These are phyloP conservation scores for Sternotherus odoratus DNA, from an alignment of 2,797 vertebrate species.

Conservation along the genomic window DNA sequence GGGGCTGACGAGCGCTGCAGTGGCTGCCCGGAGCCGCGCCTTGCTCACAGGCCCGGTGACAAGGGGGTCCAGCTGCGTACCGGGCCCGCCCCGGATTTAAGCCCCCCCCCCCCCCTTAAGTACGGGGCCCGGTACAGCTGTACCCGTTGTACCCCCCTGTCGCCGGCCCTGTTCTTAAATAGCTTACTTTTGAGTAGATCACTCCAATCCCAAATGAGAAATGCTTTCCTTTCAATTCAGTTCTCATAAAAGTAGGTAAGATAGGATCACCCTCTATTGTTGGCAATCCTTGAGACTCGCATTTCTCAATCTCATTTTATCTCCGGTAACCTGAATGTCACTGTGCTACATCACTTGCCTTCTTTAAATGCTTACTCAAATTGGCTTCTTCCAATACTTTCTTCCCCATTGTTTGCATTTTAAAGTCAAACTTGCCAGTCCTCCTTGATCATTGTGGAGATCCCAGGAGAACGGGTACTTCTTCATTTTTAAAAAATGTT, in stretches of 20 bases:
- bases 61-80: too few species aligned
- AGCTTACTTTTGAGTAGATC: not conserved
- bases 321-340: not conserved
- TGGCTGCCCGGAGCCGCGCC: too few species aligned
- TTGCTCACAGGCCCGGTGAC: too few species aligned
- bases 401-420: not conserved
- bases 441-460: not conserved
- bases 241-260: not conserved
- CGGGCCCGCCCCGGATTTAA: too few species aligned
- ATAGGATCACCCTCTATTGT: not conserved
- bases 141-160: too few species aligned
- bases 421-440: not conserved
- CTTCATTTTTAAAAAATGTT: not conserved
- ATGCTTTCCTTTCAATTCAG: not conserved
- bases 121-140: too few species aligned
- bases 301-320: not conserved
- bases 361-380: not conserved
- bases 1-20: too few species aligned
- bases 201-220: not conserved
- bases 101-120: too few species aligned
- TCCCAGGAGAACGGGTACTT: not conserved
- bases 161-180: too few species aligned
- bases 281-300: not conserved
- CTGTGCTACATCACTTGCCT: not conserved
- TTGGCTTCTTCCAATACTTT: not conserved